Conservation (phyloP, 2,113 vertebrate species). For the Sceloporus undulatus region DNA sequence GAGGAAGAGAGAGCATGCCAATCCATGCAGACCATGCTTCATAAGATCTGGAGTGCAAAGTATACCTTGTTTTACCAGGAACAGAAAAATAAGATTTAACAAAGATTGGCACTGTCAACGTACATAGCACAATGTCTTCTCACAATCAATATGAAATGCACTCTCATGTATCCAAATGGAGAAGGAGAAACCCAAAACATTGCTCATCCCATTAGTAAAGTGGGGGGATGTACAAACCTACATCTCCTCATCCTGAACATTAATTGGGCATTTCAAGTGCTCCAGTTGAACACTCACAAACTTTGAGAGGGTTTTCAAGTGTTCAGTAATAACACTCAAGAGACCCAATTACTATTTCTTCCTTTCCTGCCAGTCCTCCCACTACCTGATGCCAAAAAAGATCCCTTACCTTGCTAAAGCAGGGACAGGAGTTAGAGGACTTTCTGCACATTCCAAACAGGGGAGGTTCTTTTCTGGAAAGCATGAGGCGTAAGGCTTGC, state of each 20-base stretch:
- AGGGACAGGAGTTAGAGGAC: neutral
- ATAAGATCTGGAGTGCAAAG: neutral
- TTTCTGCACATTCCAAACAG: neutral
- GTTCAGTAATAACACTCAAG: neutral
- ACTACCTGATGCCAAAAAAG: neutral
- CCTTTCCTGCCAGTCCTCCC: neutral
- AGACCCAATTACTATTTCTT: neutral
- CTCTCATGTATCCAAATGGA: neutral
- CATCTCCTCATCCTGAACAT: neutral
- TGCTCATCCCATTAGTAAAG: neutral
- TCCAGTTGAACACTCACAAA: neutral
- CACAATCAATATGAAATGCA: neutral
- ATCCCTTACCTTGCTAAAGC: neutral
- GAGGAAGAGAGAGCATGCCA: no score
- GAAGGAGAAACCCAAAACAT: neutral
- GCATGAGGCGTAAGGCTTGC: neutral
- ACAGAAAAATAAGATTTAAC: neutral
- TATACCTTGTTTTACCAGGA: neutral
- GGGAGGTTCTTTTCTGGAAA: neutral
- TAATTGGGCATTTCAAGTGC: neutral
- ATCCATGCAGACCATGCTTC: neutral
- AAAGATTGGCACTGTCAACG: neutral
- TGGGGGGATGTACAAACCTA: neutral
- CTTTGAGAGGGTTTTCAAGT: neutral
- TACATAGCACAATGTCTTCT: neutral